phyloP scores from a whole-genome alignment of 2,113 vertebrate genomes.

The Carettochelys insculpta region DNA sequence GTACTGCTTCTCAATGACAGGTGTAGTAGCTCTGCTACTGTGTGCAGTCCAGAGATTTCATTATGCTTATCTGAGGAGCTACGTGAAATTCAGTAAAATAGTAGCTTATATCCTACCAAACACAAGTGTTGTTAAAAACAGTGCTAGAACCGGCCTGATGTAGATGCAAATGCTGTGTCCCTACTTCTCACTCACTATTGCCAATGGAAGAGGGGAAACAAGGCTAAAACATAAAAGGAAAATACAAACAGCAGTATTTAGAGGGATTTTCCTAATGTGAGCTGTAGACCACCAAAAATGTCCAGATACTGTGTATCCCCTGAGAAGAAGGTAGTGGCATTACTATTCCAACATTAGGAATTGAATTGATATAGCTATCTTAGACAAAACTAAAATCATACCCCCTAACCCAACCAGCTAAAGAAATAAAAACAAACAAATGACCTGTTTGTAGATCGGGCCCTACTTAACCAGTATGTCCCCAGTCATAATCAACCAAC shows the following conservation, averaged over 20 bases:
- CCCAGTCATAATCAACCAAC: background rate
- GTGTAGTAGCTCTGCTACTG: constrained; percentile 8
- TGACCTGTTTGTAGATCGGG: background rate
- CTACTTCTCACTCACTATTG: background rate
- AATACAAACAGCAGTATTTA: background rate
- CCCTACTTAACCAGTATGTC: background rate
- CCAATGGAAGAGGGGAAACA: background rate
- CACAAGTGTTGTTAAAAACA: background rate
- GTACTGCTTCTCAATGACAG: background rate
- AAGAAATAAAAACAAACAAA: background rate
- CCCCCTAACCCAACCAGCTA: background rate
- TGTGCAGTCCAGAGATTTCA: background rate
- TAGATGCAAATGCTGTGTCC: rapidly evolving
- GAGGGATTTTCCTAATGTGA: background rate
- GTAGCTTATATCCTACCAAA: constrained; percentile 15
- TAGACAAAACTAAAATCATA: background rate
- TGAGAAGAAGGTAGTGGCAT: background rate
- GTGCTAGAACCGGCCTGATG: background rate
- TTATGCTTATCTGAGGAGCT: background rate
- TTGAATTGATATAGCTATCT: background rate
- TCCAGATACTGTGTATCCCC: background rate
- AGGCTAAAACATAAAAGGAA: background rate
- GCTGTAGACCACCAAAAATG: background rate
- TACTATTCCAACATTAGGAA: background rate
- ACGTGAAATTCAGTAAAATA: background rate